Evolutionary conservation across 2,888 invertebrate genomes (phyloP), one percentile per base, ranked within the genome.

Genomic region (Caenorhabditis macrosperma): DNA sequence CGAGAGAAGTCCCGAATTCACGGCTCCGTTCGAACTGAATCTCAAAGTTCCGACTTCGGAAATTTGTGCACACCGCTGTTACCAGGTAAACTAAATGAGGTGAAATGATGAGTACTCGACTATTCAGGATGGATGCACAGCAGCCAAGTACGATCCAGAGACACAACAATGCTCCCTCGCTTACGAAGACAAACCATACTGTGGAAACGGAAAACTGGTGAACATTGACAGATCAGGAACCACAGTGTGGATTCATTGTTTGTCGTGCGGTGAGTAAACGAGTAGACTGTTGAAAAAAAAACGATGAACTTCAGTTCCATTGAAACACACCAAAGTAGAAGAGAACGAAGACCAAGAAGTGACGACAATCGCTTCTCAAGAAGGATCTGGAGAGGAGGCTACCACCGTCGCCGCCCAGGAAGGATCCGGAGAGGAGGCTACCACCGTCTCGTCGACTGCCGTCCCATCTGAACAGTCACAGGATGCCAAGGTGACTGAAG

Each of bases 41-140:
- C 57, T 84, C 6, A 74, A 71, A 15, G 77, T 82, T 22, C 76
- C 76, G 15, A 85, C 85, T n/a, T 60, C 83, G 0, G 87, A 85
- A 52, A 82, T 86, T 9, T 87, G 87, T 52, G 87, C 87, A 15
- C 84, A 84, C 66, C 74, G 81, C 6, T 87, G 87, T 71, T 87
- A 86, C 41, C 87, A 87, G 76, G 85, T 83, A 61, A 12, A n/a
- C n/a, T n/a, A n/a, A n/a, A n/a, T n/a, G n/a, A n/a, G n/a, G n/a
- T 17, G 15, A 35, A 46, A 38, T 28, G 10, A 17, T 10, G 15
- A 17, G 15, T 1, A 15, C 12, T 17, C n/a, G 10, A 12, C 48
- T 0, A 75, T 78, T 46, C 44, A 87, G 84, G 87, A 88, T 46
- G 88, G 88, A 0, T 88, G 88, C 50, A 86, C 88, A 0, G 86